Base-by-base conservation (phyloP, 2,888 invertebrate genomes). In the Anoplius nigerrimus region DNA sequence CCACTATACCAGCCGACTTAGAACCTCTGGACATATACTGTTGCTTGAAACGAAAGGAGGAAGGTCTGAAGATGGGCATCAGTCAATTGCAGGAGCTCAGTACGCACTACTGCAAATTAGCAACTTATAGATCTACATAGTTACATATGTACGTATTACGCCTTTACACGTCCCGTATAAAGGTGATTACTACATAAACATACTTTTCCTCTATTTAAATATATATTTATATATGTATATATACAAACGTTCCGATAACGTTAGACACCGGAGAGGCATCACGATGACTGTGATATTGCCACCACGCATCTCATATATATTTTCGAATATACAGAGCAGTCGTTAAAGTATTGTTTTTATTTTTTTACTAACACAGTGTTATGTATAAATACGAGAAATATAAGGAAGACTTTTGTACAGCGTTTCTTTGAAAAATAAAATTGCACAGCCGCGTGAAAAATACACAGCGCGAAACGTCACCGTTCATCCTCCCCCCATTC, bases 31-130 rank as follows among this genome's bases (percentile, higher is more conserved):
- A 88, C 68, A 46, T 88, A 20, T 85, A 81, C 51, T 87, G 74
- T 59, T 88, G 88, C 62, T 34, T 88, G 5, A 84, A 81, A 59
- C 54, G 65, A 8, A 86, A 83, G 22, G 76, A 82, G 58, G 71
- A 79, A 0, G 43, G 69, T 8, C 56, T 88, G 6, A 76, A 72
- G 66, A 70, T 76, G 27, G 88, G 88, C 11, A 68, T 86, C 18
- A 74, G 57, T 2, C 88, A 88, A 18, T 71, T 87, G 15, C 85
- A 87, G 72, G 86, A 86, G 16, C 70, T 88, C 24, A 79, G 81
- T 54, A 70, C 71, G 13, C 85, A 87, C 52, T 85, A 85, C 61
- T 82, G 83, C 57, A 82, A 80, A 61, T 74, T 88, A 69, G 84
- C 85, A 13, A 67, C 21, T 27, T 56, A 18, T 6, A 57, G 24